A percentile compares a stretch with the other conserved stretches of the same genome.
Evolutionary conservation across 1,140 invertebrate species (phyloP).

Genomic region (Drosophila bocki): DNA sequence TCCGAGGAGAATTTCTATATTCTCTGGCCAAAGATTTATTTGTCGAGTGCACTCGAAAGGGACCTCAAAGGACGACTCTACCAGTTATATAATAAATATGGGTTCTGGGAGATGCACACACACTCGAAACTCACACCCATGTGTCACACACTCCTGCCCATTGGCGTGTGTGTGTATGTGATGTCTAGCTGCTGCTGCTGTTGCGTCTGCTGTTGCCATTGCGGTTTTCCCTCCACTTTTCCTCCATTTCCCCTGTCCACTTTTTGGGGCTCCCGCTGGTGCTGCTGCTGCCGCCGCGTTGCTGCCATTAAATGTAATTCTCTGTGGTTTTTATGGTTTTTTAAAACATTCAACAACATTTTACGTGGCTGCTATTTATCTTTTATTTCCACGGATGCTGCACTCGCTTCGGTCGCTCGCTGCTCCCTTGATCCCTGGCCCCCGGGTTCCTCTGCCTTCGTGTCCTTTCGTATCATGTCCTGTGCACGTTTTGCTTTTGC

Average conservation of each 20-base stretch:
- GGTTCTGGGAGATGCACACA: slow-evolving; percentile 7
- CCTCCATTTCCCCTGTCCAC: neutral
- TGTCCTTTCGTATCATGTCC: slow-evolving; percentile 25
- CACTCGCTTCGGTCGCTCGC: neutral
- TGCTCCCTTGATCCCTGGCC: slow-evolving; percentile 6
- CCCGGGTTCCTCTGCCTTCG: neutral
- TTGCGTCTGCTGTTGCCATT: slow-evolving; percentile 54
- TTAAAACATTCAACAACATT: slow-evolving; percentile 84
- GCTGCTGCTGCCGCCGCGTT: slow-evolving; percentile 35
- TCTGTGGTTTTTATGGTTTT: slow-evolving; percentile 83
- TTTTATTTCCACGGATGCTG: slow-evolving; percentile 66
- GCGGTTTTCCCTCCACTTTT: slow-evolving; percentile 47
- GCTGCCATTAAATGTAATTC: slow-evolving; percentile 82
- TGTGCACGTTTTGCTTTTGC: slow-evolving; percentile 25
- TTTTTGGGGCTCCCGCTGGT: slow-evolving; percentile 34
- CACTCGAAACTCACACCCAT: neutral
- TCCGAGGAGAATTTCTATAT: neutral
- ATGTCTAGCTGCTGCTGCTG: slow-evolving; percentile 43
- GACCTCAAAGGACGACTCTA: slow-evolving; percentile 23
- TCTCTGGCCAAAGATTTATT: neutral
- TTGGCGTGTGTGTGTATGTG: slow-evolving; percentile 5
- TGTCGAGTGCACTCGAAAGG: slow-evolving; percentile 15
- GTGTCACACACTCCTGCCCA: slow-evolving; percentile 1
- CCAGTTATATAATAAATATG: slow-evolving; percentile 18
- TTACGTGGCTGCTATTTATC: slow-evolving; percentile 84